Evolutionary conservation across 2,888 invertebrate genomes (phyloP).

Genomic region (Abrostola triplasia): DNA sequence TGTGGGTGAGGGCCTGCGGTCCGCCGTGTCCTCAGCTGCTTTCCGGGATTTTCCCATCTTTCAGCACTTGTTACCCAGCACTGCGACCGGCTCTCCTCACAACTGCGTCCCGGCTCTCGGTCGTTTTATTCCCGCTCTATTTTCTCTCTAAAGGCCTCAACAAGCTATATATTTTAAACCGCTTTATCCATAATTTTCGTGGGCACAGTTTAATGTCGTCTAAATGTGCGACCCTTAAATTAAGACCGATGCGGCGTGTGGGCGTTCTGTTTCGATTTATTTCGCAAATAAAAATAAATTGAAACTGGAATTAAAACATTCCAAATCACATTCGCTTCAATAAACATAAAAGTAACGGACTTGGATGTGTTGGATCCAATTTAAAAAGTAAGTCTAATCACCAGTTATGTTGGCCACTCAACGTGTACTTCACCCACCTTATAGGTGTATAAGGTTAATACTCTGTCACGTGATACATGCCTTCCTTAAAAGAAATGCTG

Average conservation of each 20-base stretch:
- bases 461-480: too few species aligned
- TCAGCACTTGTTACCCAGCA: constrained; percentile 10
- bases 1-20: constrained; percentile 7
- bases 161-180: constrained; percentile 15
- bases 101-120: constrained; percentile 9
- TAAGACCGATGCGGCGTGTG: constrained; percentile 5
- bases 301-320: neutral
- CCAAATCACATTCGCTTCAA: neutral
- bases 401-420: too few species aligned
- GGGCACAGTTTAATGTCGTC: constrained; percentile 10
- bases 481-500: too few species aligned
- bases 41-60: constrained; percentile 9
- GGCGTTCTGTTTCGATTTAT: constrained; percentile 9
- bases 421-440: neutral
- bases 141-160: constrained; percentile 14
- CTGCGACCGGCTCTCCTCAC: neutral
- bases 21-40: neutral
- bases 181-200: constrained; percentile 18
- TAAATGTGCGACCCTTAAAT: constrained; percentile 14
- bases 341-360: neutral
- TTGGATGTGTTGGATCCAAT: neutral
- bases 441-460: too few species aligned
- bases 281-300: constrained; percentile 8
- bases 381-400: neutral
- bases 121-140: constrained; percentile 8